A percentile compares a stretch with the other conserved stretches of the same genome.
Evolutionary conservation across 2,888 invertebrate species (phyloP).

Genomic region (Rotaria magnacalcarata): DNA sequence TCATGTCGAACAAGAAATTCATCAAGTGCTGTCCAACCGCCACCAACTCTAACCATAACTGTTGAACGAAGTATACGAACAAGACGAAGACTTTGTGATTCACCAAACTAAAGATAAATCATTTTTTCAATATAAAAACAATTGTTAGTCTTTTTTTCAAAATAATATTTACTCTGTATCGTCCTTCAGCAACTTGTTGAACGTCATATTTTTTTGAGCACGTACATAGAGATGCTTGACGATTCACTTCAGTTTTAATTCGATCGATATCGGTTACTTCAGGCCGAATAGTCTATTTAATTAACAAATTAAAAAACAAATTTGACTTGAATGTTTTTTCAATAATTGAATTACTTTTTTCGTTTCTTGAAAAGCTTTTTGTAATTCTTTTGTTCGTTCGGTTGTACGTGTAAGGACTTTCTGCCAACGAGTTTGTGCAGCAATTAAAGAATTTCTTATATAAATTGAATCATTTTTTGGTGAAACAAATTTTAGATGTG

Average conservation of each 20-base stretch:
- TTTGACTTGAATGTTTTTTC: background rate
- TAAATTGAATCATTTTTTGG: constrained; percentile 98
- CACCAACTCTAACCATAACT: constrained; percentile 99
- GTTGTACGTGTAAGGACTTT: constrained; percentile 81
- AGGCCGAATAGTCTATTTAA: background rate
- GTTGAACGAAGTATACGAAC: constrained; percentile 96
- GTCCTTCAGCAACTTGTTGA: constrained; percentile 98
- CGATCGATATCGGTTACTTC: constrained; percentile 73
- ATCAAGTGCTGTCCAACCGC: constrained; percentile 98
- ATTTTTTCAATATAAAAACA: too few species aligned
- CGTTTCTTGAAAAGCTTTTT: constrained; percentile 72
- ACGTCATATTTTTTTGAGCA: constrained; percentile 95
- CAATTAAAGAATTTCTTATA: constrained; percentile 91
- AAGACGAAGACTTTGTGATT: constrained; percentile 92
- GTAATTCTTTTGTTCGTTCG: constrained; percentile 41
- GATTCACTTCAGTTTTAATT: constrained; percentile 94
- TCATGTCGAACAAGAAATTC: constrained; percentile 99
- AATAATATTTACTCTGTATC: constrained; percentile 78
- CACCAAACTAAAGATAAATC: constrained; percentile 75
- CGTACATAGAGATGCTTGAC: constrained; percentile 90
- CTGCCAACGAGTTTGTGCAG: constrained; percentile 96
- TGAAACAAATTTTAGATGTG: constrained; percentile 94
- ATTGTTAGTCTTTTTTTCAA: background rate
- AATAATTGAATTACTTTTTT: constrained; percentile 51
- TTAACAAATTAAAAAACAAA: constrained; percentile 14